These are phyloP conservation scores for Coracias cyanogaster DNA, from an alignment of 2,797 vertebrate genomes.

Conservation along the genomic window DNA sequence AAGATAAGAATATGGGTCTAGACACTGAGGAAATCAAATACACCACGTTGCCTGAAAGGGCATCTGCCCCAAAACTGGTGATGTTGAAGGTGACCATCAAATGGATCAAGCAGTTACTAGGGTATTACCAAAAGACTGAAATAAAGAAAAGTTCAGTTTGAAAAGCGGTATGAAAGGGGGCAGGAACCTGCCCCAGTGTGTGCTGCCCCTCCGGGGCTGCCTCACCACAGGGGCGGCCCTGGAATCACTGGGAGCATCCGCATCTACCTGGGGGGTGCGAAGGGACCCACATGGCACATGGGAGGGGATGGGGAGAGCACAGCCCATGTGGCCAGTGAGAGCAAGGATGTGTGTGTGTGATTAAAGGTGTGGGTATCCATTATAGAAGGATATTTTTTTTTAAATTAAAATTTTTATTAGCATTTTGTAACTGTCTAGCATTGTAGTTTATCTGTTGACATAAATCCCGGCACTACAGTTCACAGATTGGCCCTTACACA, in stretches of 20 bases:
- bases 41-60: background rate
- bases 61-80: background rate
- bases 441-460: background rate
- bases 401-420: background rate
- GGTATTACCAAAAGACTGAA: background rate
- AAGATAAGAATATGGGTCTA: background rate
- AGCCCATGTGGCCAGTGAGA: background rate
- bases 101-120: background rate
- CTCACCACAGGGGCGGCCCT: background rate
- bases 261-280: background rate
- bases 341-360: rapidly evolving
- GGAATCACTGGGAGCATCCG: background rate
- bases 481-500: background rate
- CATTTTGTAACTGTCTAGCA: background rate
- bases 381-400: background rate
- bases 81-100: background rate
- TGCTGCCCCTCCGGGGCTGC: background rate
- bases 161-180: background rate
- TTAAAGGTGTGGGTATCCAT: rapidly evolving
- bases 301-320: background rate
- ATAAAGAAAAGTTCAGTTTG: rapidly evolving
- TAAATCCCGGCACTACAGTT: background rate
- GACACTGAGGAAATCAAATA: background rate
- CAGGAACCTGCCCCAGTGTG: too few species aligned
- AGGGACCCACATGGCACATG: background rate